Evolutionary conservation across 2,888 invertebrate species (phyloP), one percentile per base, ranked within the genome.

Genomic region (Nemapogon koenigi): DNA sequence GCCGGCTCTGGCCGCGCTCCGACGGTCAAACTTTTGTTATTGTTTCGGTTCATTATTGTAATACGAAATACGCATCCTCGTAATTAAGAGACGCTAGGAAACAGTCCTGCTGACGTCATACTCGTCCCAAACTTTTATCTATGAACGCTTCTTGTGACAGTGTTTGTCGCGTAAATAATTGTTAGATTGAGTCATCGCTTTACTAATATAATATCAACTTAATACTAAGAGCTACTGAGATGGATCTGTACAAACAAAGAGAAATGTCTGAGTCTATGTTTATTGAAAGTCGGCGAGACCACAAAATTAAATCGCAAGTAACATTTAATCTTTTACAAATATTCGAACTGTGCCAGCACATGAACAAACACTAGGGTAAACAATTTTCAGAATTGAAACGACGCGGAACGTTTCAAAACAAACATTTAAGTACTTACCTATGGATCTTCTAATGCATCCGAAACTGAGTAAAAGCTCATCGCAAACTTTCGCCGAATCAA

Each of bases 41-140:
- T 75, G 72, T 75, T 73, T 67, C 64, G 57, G 64, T 76, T 75
- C 70, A 73, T 78, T 78, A 76, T 72, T 75, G 72, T 75, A 70
- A 75, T 73, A 72, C 64, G 64, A 69, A 75, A 70, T 73, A 72
- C 68, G 65, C 60, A 63, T 63, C 62, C 59, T 60, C 61, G 67
- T 78, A 75, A 75, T 78, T 75, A 75, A 75, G 73, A 70, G 70
- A 68, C 69, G 60, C 68, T 60, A 56, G 57, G 60, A 64, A 64
- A 67, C 63, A 60, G 69, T 65, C 66, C 59, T 54, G 57, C 59
- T 62, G 68, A 66, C 60, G 64, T 64, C 57, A 68, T 67, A 72
- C 66, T 68, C 66, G 46, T 53, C 50, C 51, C 45, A 62, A 71
- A 72, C 57, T 75, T 72, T 63, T 64, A 65, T 69, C 66, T 58